Conservation (phyloP, 2,113 vertebrate genomes). For the Bothrops jararaca region DNA sequence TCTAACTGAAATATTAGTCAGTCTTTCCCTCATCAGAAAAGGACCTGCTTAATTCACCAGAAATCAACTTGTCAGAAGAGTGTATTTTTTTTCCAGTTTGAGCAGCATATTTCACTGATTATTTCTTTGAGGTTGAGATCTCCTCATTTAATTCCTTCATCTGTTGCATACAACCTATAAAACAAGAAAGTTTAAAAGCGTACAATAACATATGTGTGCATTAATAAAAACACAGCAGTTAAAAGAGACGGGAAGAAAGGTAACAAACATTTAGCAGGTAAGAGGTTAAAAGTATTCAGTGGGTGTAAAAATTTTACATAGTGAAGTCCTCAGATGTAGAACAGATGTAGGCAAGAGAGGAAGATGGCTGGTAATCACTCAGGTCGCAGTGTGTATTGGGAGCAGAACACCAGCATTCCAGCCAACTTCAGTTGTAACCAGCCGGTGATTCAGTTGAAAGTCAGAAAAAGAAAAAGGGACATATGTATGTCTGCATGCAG, state of each 20-base stretch:
- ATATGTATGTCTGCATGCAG: background rate
- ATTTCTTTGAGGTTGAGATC: constrained; percentile 66
- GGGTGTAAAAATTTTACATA: constrained; percentile 78
- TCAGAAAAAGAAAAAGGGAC: background rate
- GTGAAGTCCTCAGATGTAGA: constrained; percentile 79
- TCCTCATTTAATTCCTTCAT: constrained; percentile 70
- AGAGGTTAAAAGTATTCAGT: constrained; percentile 80
- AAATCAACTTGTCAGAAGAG: constrained; percentile 41
- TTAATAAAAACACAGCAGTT: constrained; percentile 70
- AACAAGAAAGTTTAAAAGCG: constrained; percentile 67
- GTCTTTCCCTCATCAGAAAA: background rate
- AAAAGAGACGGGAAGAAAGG: constrained; percentile 65
- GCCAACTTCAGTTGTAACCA: constrained; percentile 69
- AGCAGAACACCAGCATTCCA: constrained; percentile 69
- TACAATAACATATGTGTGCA: constrained; percentile 73
- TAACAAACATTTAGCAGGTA: constrained; percentile 76
- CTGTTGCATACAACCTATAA: constrained; percentile 63
- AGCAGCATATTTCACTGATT: constrained; percentile 51
- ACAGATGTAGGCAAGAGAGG: constrained; percentile 79
- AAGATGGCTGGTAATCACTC: constrained; percentile 70
- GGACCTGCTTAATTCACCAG: constrained; percentile 37
- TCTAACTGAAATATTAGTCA: constrained; percentile 28
- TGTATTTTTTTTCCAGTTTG: constrained; percentile 44
- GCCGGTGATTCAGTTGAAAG: constrained; percentile 50
- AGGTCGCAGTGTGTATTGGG: constrained; percentile 70